Conservation (phyloP, 2,113 vertebrate species). For the Odontesthes bonariensis region DNA sequence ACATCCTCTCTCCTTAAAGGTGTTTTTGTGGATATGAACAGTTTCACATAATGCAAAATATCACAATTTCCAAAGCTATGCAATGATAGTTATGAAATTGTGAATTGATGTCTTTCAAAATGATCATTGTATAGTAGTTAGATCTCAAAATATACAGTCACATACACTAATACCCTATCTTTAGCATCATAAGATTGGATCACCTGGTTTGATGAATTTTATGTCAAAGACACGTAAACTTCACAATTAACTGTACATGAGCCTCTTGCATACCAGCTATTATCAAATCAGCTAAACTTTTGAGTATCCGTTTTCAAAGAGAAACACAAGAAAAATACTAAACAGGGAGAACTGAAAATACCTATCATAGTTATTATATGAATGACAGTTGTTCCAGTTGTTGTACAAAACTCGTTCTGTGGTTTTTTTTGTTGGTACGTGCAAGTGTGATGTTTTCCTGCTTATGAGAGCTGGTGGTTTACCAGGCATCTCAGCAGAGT, state of each 20-base stretch:
- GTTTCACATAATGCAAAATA: no score
- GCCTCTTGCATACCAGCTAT: background rate
- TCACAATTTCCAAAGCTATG: no score
- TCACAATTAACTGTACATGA: conserved; percentile 5
- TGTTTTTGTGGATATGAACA: no score
- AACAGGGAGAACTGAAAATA: background rate
- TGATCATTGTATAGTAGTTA: no score
- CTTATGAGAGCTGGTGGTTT: conserved; percentile 52
- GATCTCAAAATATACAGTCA: no score
- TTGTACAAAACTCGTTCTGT: conserved; percentile 37
- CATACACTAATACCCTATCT: no score
- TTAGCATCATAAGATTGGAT: background rate
- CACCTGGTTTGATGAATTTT: conserved; percentile 7
- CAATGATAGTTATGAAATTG: no score
- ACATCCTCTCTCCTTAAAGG: no score
- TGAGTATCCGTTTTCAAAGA: background rate
- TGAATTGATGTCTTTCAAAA: no score
- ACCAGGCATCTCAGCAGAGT: conserved; percentile 39
- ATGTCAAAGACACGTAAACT: background rate
- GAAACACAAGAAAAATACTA: background rate
- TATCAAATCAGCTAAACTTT: background rate
- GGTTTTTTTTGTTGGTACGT: conserved; percentile 46
- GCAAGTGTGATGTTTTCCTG: conserved; percentile 49
- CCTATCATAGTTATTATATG: background rate
- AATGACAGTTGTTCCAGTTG: conserved; percentile 14